Evolutionary conservation across 2,888 invertebrate genomes (phyloP), one percentile per base, ranked within the genome.

Genomic region (Eristalis intricaria): DNA sequence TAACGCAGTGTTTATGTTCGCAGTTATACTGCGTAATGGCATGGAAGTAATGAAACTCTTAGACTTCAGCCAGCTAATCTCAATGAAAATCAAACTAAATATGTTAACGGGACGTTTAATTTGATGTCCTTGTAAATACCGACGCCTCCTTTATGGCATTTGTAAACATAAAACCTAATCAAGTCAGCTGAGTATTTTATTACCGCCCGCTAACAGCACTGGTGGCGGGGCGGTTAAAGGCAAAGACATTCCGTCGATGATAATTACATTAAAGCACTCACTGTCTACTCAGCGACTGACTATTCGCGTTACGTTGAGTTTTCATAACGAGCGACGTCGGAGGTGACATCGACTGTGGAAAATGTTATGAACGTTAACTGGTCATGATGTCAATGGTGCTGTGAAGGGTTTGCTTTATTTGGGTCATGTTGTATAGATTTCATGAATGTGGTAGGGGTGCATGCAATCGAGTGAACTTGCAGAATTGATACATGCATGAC

Each of bases 11-110:
- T 50, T 50, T 50, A 50, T 50, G 50, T 50, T 19, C 50, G 50
- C 50, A 50, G 50, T 50, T 50, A 50, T 50, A 50, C 50, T 50
- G 50, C 50, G 50, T 50, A 50, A 50, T 50, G 50, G 50, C 50
- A 50, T 19, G 50, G 50, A 50, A 50, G 50, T 50, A 50, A 50
- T 50, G 50, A 50, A 50, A 50, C 50, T 19, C 50, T 50, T 50
- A 19, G 50, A 50, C 19, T 50, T 50, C 50, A 50, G 50, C 19
- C 50, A 8, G 50, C 50, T 50, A 50, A 50, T 50, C 50, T 50
- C 50, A 50, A 50, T 50, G 50, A 50, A 50, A 50, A 50, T 50
- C 50, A 50, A 50, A 50, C 50, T 50, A 50, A 50, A 50, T 50
- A 50, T 50, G 50, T 50, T 50, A 50, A 50, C 50, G 50, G 50